These are phyloP conservation scores for Tenualosa ilisha DNA, from an alignment of 2,797 vertebrate genomes.

Conservation along the genomic window DNA sequence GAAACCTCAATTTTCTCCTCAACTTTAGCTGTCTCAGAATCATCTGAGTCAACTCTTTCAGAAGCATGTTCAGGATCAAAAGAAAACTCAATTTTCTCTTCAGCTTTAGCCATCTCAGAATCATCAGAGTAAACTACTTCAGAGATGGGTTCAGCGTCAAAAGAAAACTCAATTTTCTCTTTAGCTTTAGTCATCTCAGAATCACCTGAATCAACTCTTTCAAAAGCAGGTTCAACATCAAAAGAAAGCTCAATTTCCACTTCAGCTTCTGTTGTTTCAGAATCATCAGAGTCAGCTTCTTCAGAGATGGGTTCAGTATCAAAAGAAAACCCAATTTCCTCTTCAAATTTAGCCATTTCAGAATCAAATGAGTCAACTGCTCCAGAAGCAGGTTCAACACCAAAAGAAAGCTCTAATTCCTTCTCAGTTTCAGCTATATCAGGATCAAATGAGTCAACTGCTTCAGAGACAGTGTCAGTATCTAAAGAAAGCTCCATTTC, in stretches of 20 bases:
- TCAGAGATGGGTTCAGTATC: neutral
- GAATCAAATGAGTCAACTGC: neutral
- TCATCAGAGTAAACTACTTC: neutral
- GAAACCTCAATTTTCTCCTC: neutral
- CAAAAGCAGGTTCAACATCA: constrained; percentile 20
- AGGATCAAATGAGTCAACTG: neutral
- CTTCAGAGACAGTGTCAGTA: neutral
- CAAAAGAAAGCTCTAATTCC: neutral
- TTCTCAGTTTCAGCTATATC: too few relatives aligned
- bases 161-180: neutral
- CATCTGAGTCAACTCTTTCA: neutral
- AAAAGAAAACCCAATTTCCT: neutral
- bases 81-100: neutral
- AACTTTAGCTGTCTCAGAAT: too few relatives aligned
- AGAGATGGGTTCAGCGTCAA: too few relatives aligned
- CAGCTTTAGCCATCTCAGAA: neutral
- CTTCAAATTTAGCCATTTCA: too few relatives aligned
- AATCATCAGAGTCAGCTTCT: neutral
- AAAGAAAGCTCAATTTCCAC: neutral
- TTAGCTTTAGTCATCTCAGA: too few relatives aligned
- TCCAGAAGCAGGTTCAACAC: constrained; percentile 14
- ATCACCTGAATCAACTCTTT: neutral
- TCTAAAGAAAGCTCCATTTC: neutral
- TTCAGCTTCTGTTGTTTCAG: neutral
- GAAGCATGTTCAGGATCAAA: constrained; percentile 23